Base-by-base conservation (phyloP, 2,797 vertebrate genomes). In the Thalassophryne amazonica region DNA sequence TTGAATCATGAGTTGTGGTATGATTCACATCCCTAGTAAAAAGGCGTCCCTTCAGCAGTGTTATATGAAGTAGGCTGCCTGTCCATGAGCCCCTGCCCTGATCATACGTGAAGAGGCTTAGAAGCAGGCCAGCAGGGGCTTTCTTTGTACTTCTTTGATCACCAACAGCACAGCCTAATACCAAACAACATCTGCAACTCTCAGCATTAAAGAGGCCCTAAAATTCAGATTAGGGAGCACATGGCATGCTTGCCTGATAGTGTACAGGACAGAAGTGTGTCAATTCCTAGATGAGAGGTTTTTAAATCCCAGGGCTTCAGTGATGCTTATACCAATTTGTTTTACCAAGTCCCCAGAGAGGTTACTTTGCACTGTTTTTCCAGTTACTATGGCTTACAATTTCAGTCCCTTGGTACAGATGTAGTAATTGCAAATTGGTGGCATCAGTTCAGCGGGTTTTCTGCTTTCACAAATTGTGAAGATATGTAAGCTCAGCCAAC, bases 141-240 rank as follows among this genome's bases (percentile, higher is more conserved):
- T 76, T 22, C 75, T 82, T 60, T 75, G 61, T 37, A 6, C 65
- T 49, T 80, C 85, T 89, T 89, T 89, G 88, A 91, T 88, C 85
- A 86, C 53, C 73, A 63, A 73, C 72, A 65, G 63, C 63, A 49
- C 32, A 34, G 63, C 52, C 74, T 89, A 88, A 89, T 83, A 55
- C 81, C 62, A 67, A 63, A 70, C 80, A 85, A 86, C 87, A 88
- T 88, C 85, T 87, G 85, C 76, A 83, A 70, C 72, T 60, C 71
- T 78, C 60, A 60, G 67, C 79, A 72, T 85, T 81, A 83, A 81
- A 86, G 78, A 77, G 70, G 73, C 62, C 76, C 76, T 69, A 59
- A 82, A 77, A 77, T 77, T 78, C 73, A 40, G 49, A 81, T 62
- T 73, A 73, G 68, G 69, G 71, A 68, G 48, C 60, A 62, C 35